These are phyloP conservation scores for Ptilonorhynchus violaceus DNA, from an alignment of 2,113 vertebrate species.

Conservation along the genomic window DNA sequence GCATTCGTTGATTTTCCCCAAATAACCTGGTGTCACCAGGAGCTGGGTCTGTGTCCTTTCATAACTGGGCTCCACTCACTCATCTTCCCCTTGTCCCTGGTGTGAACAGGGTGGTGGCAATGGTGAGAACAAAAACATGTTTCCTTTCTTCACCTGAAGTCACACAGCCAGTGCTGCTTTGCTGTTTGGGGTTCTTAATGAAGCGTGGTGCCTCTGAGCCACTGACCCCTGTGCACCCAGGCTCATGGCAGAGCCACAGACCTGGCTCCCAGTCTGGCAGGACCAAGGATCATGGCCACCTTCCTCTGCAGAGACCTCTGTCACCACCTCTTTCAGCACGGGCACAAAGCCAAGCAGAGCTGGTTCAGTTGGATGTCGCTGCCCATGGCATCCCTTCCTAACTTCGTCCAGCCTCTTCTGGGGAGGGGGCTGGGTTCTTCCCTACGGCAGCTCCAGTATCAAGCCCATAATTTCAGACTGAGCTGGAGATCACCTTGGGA, in stretches of 20 bases:
- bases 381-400: background rate
- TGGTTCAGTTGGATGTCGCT: background rate
- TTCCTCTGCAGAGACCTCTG: background rate
- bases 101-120: background rate
- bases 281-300: background rate
- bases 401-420: background rate
- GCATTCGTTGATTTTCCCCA: background rate
- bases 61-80: background rate
- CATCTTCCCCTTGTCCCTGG: rapidly evolving
- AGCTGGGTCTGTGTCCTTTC: background rate
- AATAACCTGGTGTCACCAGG: background rate
- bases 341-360: background rate
- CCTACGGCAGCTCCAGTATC: background rate
- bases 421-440: background rate
- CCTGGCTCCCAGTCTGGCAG: background rate
- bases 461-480: background rate
- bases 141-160: background rate
- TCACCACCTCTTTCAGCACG: background rate
- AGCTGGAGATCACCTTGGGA: background rate
- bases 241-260: background rate
- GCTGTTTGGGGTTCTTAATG: background rate
- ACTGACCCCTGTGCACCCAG: background rate
- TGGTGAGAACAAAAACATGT: background rate
- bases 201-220: background rate
- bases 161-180: background rate